A percentile compares a stretch with the other conserved stretches of the same genome.
phyloP scores from a whole-genome alignment of 2,888 invertebrate genomes.

The Perdita meconis region DNA sequence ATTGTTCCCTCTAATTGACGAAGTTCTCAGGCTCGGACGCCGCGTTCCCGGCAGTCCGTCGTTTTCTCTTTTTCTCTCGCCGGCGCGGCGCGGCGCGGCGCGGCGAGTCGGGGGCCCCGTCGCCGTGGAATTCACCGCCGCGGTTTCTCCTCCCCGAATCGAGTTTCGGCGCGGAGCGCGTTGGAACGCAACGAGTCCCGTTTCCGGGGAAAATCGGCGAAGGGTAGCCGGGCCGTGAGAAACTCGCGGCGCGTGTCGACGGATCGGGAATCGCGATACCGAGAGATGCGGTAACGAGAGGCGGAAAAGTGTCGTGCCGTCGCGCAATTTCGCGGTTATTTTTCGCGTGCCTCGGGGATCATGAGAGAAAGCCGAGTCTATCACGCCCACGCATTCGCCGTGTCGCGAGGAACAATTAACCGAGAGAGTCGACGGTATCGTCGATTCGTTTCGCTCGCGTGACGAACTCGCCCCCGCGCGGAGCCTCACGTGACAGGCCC shows the following conservation, averaged over 20 bases:
- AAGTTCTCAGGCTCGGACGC: conserved; percentile 80
- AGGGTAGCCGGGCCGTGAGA: conserved; percentile 29
- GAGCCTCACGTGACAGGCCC: conserved; percentile 50
- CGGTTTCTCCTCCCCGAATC: conserved; percentile 38
- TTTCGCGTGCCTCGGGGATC: conserved; percentile 56
- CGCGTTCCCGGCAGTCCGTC: conserved; percentile 33
- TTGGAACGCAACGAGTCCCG: conserved; percentile 33
- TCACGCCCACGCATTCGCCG: conserved; percentile 33
- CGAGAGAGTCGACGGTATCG: conserved; percentile 48
- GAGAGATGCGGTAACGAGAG: neutral
- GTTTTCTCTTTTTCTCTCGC: conserved; percentile 40
- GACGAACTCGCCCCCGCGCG: conserved; percentile 42
- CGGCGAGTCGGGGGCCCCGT: neutral
- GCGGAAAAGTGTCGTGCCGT: conserved; percentile 51
- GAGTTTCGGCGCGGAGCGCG: conserved; percentile 2
- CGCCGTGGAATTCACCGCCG: conserved; percentile 44
- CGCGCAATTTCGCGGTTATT: conserved; percentile 52
- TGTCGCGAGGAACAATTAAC: conserved; percentile 60
- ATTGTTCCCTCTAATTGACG: conserved; percentile 82
- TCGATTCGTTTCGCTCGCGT: conserved; percentile 66
- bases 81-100: no score
- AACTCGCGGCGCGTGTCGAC: conserved; percentile 9
- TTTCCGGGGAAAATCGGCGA: conserved; percentile 26
- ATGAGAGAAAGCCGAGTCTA: conserved; percentile 38
- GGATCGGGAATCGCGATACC: conserved; percentile 40